These are phyloP conservation scores for Propithecus coquereli DNA, from an alignment of 2,113 vertebrate genomes.

Conservation along the genomic window DNA sequence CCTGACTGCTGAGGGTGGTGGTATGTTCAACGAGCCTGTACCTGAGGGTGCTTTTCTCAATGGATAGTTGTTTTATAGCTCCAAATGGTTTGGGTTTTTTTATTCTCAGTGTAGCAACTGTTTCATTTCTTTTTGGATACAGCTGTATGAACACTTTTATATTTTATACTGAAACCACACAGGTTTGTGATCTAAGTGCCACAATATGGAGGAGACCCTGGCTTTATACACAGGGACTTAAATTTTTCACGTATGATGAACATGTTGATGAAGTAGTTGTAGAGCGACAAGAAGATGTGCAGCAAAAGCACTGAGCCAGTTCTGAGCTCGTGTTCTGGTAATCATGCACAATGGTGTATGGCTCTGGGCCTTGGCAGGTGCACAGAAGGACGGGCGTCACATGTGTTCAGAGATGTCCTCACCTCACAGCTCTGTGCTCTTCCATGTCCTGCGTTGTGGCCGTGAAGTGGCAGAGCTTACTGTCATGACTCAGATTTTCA, in stretches of 20 bases:
- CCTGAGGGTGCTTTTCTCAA: conserved; percentile 29
- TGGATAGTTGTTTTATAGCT: conserved; percentile 71
- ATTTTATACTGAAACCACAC: conserved; percentile 81
- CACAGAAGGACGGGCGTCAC: conserved; percentile 17
- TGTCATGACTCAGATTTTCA: conserved; percentile 58
- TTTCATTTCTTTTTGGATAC: conserved; percentile 71
- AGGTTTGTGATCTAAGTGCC: conserved; percentile 77
- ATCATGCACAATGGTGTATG: not conserved
- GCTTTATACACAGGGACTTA: conserved; percentile 47
- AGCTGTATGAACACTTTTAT: conserved; percentile 72
- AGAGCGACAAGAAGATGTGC: conserved; percentile 49
- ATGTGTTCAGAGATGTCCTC: conserved; percentile 57
- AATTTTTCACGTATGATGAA: conserved; percentile 51
- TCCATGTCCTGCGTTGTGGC: conserved; percentile 25
- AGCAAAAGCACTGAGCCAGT: conserved; percentile 36
- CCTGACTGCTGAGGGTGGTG: conserved; percentile 58
- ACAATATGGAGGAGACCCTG: conserved; percentile 67
- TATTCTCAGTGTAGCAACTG: conserved; percentile 73
- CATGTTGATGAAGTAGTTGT: not conserved
- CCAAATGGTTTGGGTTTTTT: conserved; percentile 64
- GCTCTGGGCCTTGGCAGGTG: conserved; percentile 43
- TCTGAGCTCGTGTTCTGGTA: not conserved
- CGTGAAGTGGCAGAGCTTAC: conserved; percentile 14
- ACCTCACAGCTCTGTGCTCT: conserved; percentile 67
- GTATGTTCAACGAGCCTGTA: conserved; percentile 71